Evolutionary conservation across 2,888 invertebrate species (phyloP), one percentile per base, ranked within the genome.

Genomic region (Miltochrista miniata): DNA sequence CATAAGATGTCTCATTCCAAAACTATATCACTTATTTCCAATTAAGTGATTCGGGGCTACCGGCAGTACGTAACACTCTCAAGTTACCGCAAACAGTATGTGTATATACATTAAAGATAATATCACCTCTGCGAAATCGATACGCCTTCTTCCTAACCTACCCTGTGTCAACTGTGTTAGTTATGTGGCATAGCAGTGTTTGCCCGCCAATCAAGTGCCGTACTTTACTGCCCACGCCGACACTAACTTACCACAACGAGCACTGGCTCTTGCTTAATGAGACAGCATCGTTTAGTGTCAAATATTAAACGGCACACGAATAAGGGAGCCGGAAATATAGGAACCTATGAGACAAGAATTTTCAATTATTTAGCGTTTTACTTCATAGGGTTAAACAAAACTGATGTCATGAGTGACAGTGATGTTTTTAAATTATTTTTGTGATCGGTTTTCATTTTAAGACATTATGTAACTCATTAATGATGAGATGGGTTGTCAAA

Each of bases 191-290:
- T 76, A 75, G 66, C 59, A 66, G 58, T 68, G 69, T 68, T 87
- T 87, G 85, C 79, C 72, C 79, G 76, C 77, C 85, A 81, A 87
- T 89, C 85, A 86, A 87, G 78, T 83, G 72, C 64, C 70, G 72
- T 81, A 89, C 65, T 90, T 90, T 90, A 90, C 76, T 79, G 73
- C 80, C 67, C 73, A 70, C 65, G 73, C 72, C 78, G 79, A 64
- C 83, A 77, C 80, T 90, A 88, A 87, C 81, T 90, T 87, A 85
- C 83, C 76, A 64, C 81, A 85, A 86, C 83, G 83, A 74, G 79
- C 83, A 68, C 73, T 79, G 81, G 74, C 83, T 85, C 83, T 79
- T 72, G 55, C 72, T 77, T 88, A 89, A 90, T 87, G 87, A 85
- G 87, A 87, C 87, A 80, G 74, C 77, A 74, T 75, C 79, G 83